A percentile compares a stretch with the other conserved stretches of the same genome.
Conservation (phyloP, 2,113 vertebrate genomes). For the Peromyscus maniculatus region DNA sequence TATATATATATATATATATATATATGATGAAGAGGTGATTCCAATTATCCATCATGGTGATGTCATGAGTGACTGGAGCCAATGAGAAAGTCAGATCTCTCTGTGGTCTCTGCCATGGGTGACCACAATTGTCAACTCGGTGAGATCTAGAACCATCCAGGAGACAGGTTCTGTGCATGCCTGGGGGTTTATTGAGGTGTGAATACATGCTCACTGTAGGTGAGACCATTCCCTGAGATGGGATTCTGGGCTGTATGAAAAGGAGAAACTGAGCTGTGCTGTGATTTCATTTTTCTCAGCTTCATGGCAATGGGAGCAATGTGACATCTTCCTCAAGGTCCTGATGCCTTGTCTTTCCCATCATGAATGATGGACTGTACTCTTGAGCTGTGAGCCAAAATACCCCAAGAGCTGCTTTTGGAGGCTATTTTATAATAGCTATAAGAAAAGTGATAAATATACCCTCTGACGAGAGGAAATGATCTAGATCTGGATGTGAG, state of each 20-base stretch:
- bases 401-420: no score
- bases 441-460: not conserved
- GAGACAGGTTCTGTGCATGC: not conserved
- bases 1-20: no score
- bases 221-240: not conserved
- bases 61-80: no score
- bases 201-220: not conserved
- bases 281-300: not conserved
- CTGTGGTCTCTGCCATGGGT: not conserved
- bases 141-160: not conserved
- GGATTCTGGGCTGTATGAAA: not conserved
- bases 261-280: no score
- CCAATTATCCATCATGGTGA: fast-evolving
- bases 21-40: not conserved
- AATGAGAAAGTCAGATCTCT: not conserved
- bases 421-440: not conserved
- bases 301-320: not conserved
- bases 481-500: fast-evolving
- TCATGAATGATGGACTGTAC: not conserved
- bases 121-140: not conserved
- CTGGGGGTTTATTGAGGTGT: not conserved
- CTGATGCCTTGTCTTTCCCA: not conserved
- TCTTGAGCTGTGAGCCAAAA: not conserved
- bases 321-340: not conserved
- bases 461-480: not conserved